Base-by-base conservation (phyloP, 2,113 vertebrate genomes). In the Syrrhaptes paradoxus region DNA sequence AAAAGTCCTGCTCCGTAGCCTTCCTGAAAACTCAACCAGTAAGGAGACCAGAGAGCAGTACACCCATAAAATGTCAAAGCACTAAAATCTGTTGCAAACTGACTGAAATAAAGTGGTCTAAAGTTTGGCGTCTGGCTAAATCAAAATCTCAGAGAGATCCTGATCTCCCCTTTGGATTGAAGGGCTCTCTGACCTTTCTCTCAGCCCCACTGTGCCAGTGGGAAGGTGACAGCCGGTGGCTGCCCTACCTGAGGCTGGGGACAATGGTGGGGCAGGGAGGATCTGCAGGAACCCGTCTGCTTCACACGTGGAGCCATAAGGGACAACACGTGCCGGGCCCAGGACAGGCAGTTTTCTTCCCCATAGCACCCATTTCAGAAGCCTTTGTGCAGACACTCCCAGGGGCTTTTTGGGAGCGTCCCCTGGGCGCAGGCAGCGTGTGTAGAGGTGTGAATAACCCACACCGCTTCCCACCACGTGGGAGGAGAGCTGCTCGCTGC, bases 351-450 rank as follows among this genome's bases (percentile, higher is more conserved):
- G 25, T 38, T 54, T 55, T 49, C 59, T 88, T 26, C 31, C 28
- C 26, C 7, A 0, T 45, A 49, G 36, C 15, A 41, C 12, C 21
- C 17, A 31, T 36, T 62, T 45, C 57, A 51, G 57, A 41, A 78
- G 11, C 38, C 45, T 67, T 73, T 8, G 9, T 18, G 12, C 31
- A 41, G 67, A 49, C 75, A 62, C 28, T 5, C 13, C 1, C 2
- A 59, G 21, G 4, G n/a, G 32, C 19, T 66, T 73, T 70, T 49
- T 2, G 9, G 36, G 11, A 76, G 1, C 11, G 31, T 49, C 31
- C 13, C 6, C 16, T 4, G 2, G 26, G 7, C 0, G 1, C 12
- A 21, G 0, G 0, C 7, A 58, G 24, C 7, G 1, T 2, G 2
- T 0, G 0, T 52, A 41, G 18, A 74, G 36, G 22, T 46, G 38